Conservation (phyloP, 2,797 vertebrate genomes). For the Lagodon rhomboides region DNA sequence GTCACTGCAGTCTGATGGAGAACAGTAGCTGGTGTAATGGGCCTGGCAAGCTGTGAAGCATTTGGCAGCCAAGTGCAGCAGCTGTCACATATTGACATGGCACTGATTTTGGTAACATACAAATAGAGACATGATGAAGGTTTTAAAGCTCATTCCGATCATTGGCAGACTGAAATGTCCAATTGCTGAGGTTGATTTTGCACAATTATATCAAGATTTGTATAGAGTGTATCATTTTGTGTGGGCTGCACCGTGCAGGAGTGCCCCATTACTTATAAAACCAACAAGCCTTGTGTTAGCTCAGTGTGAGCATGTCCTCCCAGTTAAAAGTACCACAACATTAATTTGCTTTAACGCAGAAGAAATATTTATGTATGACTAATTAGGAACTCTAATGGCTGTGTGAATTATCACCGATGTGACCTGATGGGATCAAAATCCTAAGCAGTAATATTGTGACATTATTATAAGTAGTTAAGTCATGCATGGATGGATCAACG, state of each 20-base stretch:
- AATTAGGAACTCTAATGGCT: no score
- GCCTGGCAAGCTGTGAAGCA: constrained; percentile 23
- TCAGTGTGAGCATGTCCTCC: no score
- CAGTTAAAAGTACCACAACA: no score
- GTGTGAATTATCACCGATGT: no score
- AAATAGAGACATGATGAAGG: constrained; percentile 1
- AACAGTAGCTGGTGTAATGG: constrained; percentile 19
- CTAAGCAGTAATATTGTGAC: not conserved
- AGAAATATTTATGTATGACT: no score
- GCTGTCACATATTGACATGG: constrained; percentile 25
- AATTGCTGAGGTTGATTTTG: not conserved
- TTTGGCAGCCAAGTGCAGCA: constrained; percentile 35
- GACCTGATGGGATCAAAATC: not conserved
- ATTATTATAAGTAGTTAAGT: not conserved
- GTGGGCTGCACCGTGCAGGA: not conserved
- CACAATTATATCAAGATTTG: not conserved
- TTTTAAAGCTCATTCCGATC: not conserved
- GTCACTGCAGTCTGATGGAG: constrained; percentile 20
- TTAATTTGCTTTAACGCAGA: no score
- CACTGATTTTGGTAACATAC: constrained; percentile 11
- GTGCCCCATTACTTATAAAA: not conserved
- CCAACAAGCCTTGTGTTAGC: no score
- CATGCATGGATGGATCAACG: not conserved
- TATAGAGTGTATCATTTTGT: not conserved
- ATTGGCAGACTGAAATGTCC: not conserved